Conservation (phyloP, 64 coral and sea anemone genomes). For the Exaiptasia diaphana region DNA sequence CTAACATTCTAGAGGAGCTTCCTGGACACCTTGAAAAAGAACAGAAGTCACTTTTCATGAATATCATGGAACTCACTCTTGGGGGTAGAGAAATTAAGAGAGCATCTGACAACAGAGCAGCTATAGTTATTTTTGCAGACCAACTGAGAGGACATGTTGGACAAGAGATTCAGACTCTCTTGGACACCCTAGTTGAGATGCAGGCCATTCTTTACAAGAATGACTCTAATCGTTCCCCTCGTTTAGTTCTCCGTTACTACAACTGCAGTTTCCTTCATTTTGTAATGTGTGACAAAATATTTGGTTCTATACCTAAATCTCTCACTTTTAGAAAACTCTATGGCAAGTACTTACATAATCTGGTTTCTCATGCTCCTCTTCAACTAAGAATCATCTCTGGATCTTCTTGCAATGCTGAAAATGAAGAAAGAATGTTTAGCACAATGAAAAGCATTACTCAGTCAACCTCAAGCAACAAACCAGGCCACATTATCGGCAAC, state of each 20-base stretch:
- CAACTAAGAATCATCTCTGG: slow-evolving; percentile 12
- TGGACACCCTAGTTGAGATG: slow-evolving; percentile 42
- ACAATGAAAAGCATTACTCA: slow-evolving; percentile 39
- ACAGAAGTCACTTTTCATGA: background rate
- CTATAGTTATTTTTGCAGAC: background rate
- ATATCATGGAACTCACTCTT: background rate
- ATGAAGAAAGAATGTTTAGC: slow-evolving; percentile 59
- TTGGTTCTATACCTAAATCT: slow-evolving; percentile 12
- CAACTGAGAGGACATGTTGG: background rate
- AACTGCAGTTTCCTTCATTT: slow-evolving; percentile 16
- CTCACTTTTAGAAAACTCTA: slow-evolving; percentile 55
- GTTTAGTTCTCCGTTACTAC: slow-evolving; percentile 19
- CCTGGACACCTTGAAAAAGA: background rate
- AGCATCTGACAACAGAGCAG: slow-evolving; percentile 8
- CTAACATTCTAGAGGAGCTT: slow-evolving; percentile 1
- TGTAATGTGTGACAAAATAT: background rate
- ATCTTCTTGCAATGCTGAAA: slow-evolving; percentile 2
- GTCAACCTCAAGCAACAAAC: slow-evolving; percentile 21
- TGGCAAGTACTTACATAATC: slow-evolving; percentile 47
- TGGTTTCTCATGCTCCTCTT: slow-evolving; percentile 19
- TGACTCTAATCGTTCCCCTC: background rate
- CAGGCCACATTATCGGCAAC: slow-evolving; percentile 55
- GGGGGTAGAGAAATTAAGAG: slow-evolving; percentile 46
- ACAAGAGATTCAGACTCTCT: background rate
- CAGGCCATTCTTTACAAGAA: slow-evolving; percentile 22